Evolutionary conservation across 2,113 vertebrate species (phyloP), one percentile per base, ranked within the genome.

Genomic region (Mobula hypostoma): DNA sequence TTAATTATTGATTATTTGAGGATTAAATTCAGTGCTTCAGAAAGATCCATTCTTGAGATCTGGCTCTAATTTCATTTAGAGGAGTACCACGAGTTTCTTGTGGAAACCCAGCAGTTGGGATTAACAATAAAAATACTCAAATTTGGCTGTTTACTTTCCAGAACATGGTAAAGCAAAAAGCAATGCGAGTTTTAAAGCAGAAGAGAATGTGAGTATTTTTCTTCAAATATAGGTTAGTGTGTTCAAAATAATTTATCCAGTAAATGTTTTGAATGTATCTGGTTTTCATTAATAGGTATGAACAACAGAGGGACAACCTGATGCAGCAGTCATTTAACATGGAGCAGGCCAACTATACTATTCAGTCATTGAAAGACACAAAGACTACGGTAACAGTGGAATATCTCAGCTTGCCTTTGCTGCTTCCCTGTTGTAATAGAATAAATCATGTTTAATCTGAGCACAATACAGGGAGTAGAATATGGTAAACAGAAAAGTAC

Each of bases 141-240:
- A 83, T 74, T 63, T 66, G 29, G 15, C 70, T 48, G 12, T 0
- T 95, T 96, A 72, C 95, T 82, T 95, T 96, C 94, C 95, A 99
- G 99, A 99, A 99, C 95, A 98, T 99, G 98, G 99, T 99, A 83
- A 99, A 99, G 95, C 99, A 99, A 96, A 99, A 99, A 95, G 99
- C 99, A 0, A 94, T 99, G 97, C 96, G 99, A 95, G 98, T 99
- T 80, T 96, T 99, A 78, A 99, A 99, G 96, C 99, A 99, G 96
- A 99, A 99, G 95, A 97, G 97, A 96, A 99, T 99, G 99, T 99
- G 96, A 99, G 99, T 98, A 95, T 27, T 32, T 85, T 87, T 58
- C 11, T n/a, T 27, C 40, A 1, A 27, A 56, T 56, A 58, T 14
- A 19, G 27, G 66, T 90, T 80, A 63, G 63, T 94, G 7, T 79